Conservation (phyloP, 2,113 vertebrate genomes). For the Micronycteris hirsuta region DNA sequence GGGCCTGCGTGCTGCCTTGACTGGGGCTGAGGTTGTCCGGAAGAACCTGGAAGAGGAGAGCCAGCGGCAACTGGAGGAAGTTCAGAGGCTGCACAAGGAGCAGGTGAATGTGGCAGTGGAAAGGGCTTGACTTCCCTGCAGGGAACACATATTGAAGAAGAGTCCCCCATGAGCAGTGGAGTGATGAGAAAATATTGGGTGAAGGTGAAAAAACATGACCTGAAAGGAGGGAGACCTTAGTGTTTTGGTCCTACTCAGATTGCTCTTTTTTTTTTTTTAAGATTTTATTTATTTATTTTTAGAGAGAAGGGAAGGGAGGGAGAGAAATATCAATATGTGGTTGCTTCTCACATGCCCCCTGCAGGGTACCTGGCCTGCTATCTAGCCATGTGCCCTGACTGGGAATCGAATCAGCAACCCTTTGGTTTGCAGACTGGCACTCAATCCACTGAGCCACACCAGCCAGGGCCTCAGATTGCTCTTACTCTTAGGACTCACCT, state of each 20-base stretch:
- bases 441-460: too few species aligned
- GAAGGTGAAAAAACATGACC: not conserved
- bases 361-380: too few species aligned
- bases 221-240: not conserved
- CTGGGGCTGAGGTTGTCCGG: conserved; percentile 47
- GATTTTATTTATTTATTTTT: too few species aligned
- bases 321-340: too few species aligned
- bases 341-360: too few species aligned
- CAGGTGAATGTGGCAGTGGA: conserved; percentile 49
- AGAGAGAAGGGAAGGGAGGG: too few species aligned
- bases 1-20: conserved; percentile 61
- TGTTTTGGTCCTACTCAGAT: not conserved
- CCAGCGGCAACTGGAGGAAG: conserved; percentile 54
- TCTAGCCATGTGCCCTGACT: too few species aligned
- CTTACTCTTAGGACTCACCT: not conserved
- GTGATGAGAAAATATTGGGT: not conserved
- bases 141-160: not conserved
- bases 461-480: not conserved
- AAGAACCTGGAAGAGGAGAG: conserved; percentile 66
- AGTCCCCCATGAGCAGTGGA: not conserved
- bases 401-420: too few species aligned
- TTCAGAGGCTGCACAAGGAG: conserved; percentile 60
- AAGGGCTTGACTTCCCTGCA: not conserved
- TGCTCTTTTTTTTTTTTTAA: too few species aligned
- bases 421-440: too few species aligned